Evolutionary conservation across 2,113 vertebrate genomes (phyloP).

Genomic region (Bettongia penicillata): DNA sequence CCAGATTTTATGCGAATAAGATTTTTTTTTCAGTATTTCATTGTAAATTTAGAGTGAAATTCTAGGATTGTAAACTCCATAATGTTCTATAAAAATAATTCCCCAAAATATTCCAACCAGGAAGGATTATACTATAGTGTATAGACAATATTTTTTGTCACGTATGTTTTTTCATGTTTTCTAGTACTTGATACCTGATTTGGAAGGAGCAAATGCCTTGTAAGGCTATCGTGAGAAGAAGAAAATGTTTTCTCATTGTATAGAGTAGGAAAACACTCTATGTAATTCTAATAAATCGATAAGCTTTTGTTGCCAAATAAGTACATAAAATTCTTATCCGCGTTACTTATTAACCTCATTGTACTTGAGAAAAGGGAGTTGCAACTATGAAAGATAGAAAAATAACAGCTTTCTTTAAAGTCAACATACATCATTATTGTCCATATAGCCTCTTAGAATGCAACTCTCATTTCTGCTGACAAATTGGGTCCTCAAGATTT

Average conservation of each 20-base stretch:
- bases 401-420: not conserved
- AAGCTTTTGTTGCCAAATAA: constrained; percentile 27
- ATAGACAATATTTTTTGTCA: not conserved
- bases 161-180: not conserved
- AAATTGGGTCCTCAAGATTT: not conserved
- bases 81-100: not conserved
- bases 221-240: not conserved
- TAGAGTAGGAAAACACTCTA: not conserved
- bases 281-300: constrained; percentile 22
- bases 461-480: not conserved
- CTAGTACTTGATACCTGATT: not conserved
- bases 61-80: not conserved
- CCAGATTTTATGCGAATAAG: not conserved
- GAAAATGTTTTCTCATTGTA: constrained; percentile 12
- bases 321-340: not conserved
- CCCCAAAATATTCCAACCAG: not conserved
- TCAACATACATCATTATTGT: not conserved
- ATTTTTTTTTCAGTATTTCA: not conserved
- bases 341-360: not conserved
- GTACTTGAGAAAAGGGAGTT: not conserved
- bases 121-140: not conserved
- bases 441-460: not conserved
- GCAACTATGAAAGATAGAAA: not conserved
- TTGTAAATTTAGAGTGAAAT: not conserved
- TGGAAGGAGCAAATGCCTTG: not conserved